phyloP scores from a whole-genome alignment of 2,113 vertebrate genomes.

The Macrotis lagotis region DNA sequence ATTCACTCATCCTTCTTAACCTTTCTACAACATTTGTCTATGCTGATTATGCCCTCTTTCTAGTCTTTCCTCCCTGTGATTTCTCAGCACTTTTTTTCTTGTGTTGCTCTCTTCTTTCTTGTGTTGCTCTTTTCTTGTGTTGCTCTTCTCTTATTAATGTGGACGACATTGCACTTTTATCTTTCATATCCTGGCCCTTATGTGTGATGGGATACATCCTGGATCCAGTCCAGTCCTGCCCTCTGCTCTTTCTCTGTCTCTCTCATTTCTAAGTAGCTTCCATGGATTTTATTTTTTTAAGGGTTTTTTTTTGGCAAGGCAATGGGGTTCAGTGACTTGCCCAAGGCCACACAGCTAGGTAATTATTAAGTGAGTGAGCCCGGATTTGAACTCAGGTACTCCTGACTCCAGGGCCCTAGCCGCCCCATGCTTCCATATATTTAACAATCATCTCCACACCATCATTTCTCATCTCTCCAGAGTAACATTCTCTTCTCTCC shows the following conservation, averaged over 20 bases:
- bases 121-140: neutral
- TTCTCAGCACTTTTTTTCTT: neutral
- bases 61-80: neutral
- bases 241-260: neutral
- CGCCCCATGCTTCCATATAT: neutral
- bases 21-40: neutral
- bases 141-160: neutral
- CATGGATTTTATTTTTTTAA: no score
- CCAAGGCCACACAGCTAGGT: no score
- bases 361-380: no score
- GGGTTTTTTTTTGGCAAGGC: no score
- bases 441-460: neutral
- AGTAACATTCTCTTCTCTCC: neutral
- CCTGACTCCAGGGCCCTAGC: no score
- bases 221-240: neutral
- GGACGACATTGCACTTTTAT: neutral
- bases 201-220: neutral
- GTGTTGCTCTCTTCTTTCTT: neutral
- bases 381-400: no score
- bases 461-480: neutral
- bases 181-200: neutral
- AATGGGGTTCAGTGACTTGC: no score
- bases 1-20: neutral
- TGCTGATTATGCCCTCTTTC: neutral
- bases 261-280: neutral